phyloP scores from a whole-genome alignment of 2,888 invertebrate species.

The Gari tellinella region DNA sequence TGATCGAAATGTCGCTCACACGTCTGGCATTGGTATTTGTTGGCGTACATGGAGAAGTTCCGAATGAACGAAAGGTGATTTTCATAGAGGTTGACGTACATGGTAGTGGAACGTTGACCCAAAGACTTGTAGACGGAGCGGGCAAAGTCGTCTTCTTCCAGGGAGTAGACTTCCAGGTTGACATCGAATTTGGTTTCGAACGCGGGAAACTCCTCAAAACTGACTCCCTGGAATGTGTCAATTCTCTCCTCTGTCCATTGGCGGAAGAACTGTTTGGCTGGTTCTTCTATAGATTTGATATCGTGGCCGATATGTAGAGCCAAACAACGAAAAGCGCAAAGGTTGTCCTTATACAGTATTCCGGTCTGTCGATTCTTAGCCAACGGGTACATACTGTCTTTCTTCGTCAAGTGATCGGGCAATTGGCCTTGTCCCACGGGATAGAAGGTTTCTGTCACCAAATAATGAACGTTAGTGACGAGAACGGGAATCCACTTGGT shows the following conservation, averaged over 20 bases:
- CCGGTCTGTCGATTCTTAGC: slow-evolving; percentile 27
- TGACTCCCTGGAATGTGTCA: slow-evolving; percentile 6
- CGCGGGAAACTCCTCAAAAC: slow-evolving; percentile 26
- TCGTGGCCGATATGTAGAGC: slow-evolving; percentile 28
- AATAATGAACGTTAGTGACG: slow-evolving; percentile 50
- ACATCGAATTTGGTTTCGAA: slow-evolving; percentile 37
- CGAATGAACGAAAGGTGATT: slow-evolving; percentile 42
- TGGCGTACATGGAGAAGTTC: no score
- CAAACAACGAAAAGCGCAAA: slow-evolving; percentile 49
- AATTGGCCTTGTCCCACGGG: slow-evolving; percentile 30
- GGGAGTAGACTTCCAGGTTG: slow-evolving; percentile 37
- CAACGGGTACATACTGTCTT: slow-evolving; percentile 31
- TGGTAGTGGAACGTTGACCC: slow-evolving; percentile 13
- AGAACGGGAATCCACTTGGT: slow-evolving; percentile 55
- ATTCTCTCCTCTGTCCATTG: slow-evolving; percentile 14
- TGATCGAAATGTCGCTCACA: slow-evolving; percentile 44
- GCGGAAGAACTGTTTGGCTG: slow-evolving; percentile 5
- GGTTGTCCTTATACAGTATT: slow-evolving; percentile 25
- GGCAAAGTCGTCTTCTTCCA: slow-evolving; percentile 38
- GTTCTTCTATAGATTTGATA: slow-evolving; percentile 25
- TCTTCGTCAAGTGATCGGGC: slow-evolving; percentile 25
- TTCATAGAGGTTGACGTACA: slow-evolving; percentile 48
- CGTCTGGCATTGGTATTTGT: slow-evolving; percentile 34
- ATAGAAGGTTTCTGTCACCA: slow-evolving; percentile 21
- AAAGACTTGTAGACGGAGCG: slow-evolving; percentile 37